phyloP scores from a whole-genome alignment of 2,888 invertebrate genomes.

The Allygus modestus region DNA sequence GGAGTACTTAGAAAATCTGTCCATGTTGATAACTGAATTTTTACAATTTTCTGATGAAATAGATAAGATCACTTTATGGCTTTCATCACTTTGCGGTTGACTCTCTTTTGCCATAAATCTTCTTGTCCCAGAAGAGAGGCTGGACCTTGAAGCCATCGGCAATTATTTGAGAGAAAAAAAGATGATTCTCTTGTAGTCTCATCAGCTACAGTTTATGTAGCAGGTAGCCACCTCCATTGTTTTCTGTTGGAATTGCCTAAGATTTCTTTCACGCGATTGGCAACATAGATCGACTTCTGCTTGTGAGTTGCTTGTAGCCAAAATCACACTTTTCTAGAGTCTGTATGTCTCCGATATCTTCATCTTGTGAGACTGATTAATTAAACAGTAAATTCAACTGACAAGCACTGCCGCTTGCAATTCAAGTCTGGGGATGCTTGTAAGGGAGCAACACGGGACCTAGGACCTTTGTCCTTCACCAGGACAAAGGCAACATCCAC shows the following conservation, averaged over 20 bases:
- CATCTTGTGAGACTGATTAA: background rate
- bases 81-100: background rate
- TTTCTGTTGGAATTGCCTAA: background rate
- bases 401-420: slow-evolving; percentile 10
- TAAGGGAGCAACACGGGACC: slow-evolving; percentile 11
- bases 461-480: too few relatives aligned
- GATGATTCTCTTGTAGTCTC: slow-evolving; percentile 4
- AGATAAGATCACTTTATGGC: background rate
- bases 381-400: background rate
- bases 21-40: background rate
- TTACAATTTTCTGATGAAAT: background rate
- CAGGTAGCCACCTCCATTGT: slow-evolving; percentile 20
- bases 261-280: slow-evolving; percentile 1
- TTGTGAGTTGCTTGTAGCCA: background rate
- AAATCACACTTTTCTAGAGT: slow-evolving; percentile 2
- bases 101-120: background rate
- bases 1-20: slow-evolving; percentile 8
- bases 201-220: slow-evolving; percentile 6
- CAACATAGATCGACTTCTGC: background rate
- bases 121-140: background rate
- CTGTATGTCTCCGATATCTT: slow-evolving; percentile 7
- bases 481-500: background rate
- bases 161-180: background rate
- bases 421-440: slow-evolving; percentile 31
- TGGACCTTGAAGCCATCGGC: slow-evolving; percentile 34